These are phyloP conservation scores for Neodiprion virginianus DNA, from an alignment of 1,140 invertebrate species.

Conservation along the genomic window DNA sequence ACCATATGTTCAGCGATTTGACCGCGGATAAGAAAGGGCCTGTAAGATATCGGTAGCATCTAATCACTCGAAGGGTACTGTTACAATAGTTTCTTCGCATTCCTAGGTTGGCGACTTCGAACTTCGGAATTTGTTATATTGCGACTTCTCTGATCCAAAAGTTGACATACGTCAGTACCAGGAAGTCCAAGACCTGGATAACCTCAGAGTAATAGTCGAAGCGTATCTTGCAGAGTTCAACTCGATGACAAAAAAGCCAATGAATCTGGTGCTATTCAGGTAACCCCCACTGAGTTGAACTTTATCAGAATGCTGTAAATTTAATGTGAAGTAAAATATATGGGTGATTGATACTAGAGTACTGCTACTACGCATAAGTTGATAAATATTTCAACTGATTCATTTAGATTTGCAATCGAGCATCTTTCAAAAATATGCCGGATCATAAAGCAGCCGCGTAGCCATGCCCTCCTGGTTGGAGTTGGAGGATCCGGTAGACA, in stretches of 20 bases:
- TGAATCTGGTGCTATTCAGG: slow-evolving; percentile 95
- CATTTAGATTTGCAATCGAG: slow-evolving; percentile 87
- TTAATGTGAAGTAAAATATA: background rate
- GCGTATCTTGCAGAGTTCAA: slow-evolving; percentile 92
- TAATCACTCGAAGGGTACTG: slow-evolving; percentile 12
- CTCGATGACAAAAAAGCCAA: slow-evolving; percentile 96
- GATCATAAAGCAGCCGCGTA: slow-evolving; percentile 89
- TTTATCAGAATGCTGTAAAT: background rate
- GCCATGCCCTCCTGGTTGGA: slow-evolving; percentile 85
- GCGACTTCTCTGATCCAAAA: slow-evolving; percentile 95
- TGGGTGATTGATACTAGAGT: background rate
- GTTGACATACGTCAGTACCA: slow-evolving; percentile 87
- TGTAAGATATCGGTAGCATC: slow-evolving; percentile 16
- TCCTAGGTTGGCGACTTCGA: slow-evolving; percentile 77
- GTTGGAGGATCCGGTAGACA: slow-evolving; percentile 93
- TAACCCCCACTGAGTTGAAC: slow-evolving; percentile 39
- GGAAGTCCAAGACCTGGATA: slow-evolving; percentile 86
- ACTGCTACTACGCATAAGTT: background rate
- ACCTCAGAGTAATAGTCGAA: slow-evolving; percentile 85
- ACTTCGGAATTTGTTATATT: slow-evolving; percentile 88
- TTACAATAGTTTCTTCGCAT: slow-evolving; percentile 15
- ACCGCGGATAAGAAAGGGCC: slow-evolving; percentile 17
- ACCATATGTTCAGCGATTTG: slow-evolving; percentile 57
- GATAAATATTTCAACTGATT: background rate
- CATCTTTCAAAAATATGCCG: slow-evolving; percentile 91